Percentiles rank a stretch among this genome's conserved stretches.
phyloP scores from a whole-genome alignment of 2,888 invertebrate genomes.

The Fabriciana adippe region DNA sequence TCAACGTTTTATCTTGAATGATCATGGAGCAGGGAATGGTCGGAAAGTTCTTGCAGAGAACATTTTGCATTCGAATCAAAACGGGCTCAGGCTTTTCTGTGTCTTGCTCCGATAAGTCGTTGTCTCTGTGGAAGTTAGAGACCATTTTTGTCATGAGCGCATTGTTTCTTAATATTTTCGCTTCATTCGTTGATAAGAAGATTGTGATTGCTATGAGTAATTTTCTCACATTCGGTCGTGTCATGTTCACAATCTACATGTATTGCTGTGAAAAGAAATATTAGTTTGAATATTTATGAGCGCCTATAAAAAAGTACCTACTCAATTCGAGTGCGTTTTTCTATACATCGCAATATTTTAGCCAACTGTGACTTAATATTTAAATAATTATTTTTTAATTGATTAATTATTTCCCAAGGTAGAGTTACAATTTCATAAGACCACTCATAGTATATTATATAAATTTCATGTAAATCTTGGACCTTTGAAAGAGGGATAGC shows the following conservation, averaged over 20 bases:
- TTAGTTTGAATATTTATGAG: not conserved
- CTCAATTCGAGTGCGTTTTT: too few species aligned
- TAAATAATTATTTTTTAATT: too few species aligned
- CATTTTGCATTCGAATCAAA: slow-evolving; percentile 62
- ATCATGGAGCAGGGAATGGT: slow-evolving; percentile 67
- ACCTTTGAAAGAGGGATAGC: too few species aligned
- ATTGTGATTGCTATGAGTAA: slow-evolving; percentile 29
- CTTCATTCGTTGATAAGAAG: slow-evolving; percentile 33
- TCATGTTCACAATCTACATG: slow-evolving; percentile 13
- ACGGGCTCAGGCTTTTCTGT: slow-evolving; percentile 44
- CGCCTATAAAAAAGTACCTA: too few species aligned
- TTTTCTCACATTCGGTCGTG: not conserved
- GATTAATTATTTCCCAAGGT: too few species aligned
- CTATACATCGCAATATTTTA: too few species aligned
- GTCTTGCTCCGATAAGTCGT: slow-evolving; percentile 43
- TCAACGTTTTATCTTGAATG: slow-evolving; percentile 56
- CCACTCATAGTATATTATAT: too few species aligned
- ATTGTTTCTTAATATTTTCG: slow-evolving; percentile 67
- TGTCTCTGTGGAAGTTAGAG: slow-evolving; percentile 66
- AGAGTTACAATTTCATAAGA: too few species aligned
- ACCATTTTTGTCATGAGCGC: slow-evolving; percentile 71
- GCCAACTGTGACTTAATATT: too few species aligned
- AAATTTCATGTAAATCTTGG: too few species aligned
- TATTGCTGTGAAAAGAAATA: not conserved
- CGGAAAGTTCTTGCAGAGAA: slow-evolving; percentile 70